These are phyloP conservation scores for Pseudachorutes palmiensis DNA, from an alignment of 1,140 invertebrate genomes.

Conservation along the genomic window DNA sequence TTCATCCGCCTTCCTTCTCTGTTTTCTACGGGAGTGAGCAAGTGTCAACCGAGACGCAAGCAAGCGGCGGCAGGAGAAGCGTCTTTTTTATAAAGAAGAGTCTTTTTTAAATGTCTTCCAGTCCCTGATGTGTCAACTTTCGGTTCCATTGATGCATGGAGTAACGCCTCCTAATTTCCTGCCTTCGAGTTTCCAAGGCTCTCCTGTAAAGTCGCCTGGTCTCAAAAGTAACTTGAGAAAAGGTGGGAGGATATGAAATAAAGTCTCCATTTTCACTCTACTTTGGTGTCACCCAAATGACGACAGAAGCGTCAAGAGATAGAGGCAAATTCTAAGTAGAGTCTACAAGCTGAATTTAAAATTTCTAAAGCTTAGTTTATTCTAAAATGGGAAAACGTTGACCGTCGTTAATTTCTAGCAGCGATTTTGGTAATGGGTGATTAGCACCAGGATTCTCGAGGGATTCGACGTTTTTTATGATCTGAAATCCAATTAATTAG, in stretches of 20 bases:
- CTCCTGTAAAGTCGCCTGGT: not conserved
- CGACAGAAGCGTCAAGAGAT: too few species aligned
- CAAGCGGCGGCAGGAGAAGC: not conserved
- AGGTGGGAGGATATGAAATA: not conserved
- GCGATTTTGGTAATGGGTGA: too few species aligned
- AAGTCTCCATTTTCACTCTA: not conserved
- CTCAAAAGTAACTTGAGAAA: not conserved
- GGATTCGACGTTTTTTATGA: too few species aligned
- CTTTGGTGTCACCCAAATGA: not conserved
- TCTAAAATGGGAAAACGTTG: too few species aligned
- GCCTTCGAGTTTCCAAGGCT: not conserved
- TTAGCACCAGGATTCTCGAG: too few species aligned
- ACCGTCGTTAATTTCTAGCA: too few species aligned
- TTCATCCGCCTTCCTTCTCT: not conserved
- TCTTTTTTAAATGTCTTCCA: not conserved
- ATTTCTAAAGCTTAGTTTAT: too few species aligned
- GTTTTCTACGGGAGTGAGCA: not conserved
- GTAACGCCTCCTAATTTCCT: conserved; percentile 12
- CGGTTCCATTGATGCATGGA: not conserved
- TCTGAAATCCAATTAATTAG: conserved; percentile 4
- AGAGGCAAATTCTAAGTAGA: too few species aligned
- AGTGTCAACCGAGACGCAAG: too few species aligned
- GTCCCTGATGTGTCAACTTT: not conserved
- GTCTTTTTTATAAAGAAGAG: not conserved
- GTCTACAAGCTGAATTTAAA: too few species aligned